Evolutionary conservation across 2,113 vertebrate genomes (phyloP).

Genomic region (Chionis minor): DNA sequence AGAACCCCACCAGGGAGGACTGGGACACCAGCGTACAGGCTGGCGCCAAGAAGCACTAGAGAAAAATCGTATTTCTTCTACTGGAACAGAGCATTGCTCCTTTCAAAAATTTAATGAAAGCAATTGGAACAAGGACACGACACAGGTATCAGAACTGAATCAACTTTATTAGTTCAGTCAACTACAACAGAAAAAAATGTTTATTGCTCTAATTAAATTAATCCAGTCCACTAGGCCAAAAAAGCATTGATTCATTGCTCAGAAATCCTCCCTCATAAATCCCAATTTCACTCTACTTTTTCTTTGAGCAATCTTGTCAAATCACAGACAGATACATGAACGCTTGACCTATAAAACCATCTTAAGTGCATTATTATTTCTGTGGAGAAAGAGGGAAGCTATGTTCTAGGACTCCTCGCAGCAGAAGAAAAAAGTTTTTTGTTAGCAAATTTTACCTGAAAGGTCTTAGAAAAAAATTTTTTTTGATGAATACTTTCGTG

Average conservation of each 20-base stretch:
- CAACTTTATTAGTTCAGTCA: neutral
- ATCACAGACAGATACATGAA: neutral
- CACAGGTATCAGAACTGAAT: neutral
- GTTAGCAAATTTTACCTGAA: neutral
- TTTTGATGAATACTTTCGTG: neutral
- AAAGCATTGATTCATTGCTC: neutral
- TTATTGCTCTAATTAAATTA: conserved; percentile 15
- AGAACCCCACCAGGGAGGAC: neutral
- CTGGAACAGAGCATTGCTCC: neutral
- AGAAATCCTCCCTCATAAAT: neutral
- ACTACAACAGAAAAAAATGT: neutral
- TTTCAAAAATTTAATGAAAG: neutral
- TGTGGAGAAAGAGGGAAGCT: neutral
- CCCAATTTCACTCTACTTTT: neutral
- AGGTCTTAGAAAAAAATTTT: neutral
- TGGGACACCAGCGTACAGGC: neutral
- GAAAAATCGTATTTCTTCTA: neutral
- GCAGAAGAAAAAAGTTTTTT: neutral
- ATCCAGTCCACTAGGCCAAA: neutral
- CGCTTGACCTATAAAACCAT: neutral
- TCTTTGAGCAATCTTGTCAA: neutral
- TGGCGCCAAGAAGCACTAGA: neutral
- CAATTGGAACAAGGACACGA: neutral
- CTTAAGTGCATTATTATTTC: neutral
- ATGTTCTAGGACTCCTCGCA: neutral